Base-by-base conservation (phyloP, 2,113 vertebrate species). In the Dicrurus megarhynchus region DNA sequence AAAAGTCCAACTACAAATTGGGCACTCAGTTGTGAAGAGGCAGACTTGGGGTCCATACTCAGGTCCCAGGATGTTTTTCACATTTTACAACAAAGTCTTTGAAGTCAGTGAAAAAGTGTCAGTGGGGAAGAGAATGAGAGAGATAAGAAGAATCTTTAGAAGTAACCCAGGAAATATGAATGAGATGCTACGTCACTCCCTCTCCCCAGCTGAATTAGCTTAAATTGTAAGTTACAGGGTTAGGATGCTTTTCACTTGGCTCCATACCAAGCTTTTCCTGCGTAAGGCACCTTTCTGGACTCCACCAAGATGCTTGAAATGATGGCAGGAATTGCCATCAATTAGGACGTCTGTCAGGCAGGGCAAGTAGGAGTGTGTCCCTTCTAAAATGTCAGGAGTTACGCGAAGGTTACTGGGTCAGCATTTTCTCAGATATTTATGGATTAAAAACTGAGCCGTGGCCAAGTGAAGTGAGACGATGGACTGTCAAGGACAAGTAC, bases 391-490 rank as follows among this genome's bases (percentile, higher is more conserved):
- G 63, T 33, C 63, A 26, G 50, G 47, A 95, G 78, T 74, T 79
- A 92, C 35, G 61, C 52, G 70, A 89, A 91, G 94, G 91, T 96
- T 97, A 96, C 28, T 30, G 81, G 91, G 86, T 95, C 89, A 79
- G 75, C 84, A 84, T 88, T 89, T 95, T 68, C 84, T 95, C 89
- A 93, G 81, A 63, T 93, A 91, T 96, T 97, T 97, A 81, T 84
- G 89, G 87, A 97, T 97, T 96, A 96, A 92, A 84, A 89, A 91
- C 63, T 71, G 68, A 92, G 70, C 67, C n/a, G 11, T 77, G 61
- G 82, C 69, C 74, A 95, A 93, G 71, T 56, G 71, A 93, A 95
- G 69, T 49, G 37, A 90, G 42, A 87, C 0, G 6, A 63, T 59
- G 56, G 69, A 80, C 85, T 41, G 49, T 56, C 96, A 94, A 95